Evolutionary conservation across 2,888 invertebrate species (phyloP).

Genomic region (Eristalinus sepulchralis): DNA sequence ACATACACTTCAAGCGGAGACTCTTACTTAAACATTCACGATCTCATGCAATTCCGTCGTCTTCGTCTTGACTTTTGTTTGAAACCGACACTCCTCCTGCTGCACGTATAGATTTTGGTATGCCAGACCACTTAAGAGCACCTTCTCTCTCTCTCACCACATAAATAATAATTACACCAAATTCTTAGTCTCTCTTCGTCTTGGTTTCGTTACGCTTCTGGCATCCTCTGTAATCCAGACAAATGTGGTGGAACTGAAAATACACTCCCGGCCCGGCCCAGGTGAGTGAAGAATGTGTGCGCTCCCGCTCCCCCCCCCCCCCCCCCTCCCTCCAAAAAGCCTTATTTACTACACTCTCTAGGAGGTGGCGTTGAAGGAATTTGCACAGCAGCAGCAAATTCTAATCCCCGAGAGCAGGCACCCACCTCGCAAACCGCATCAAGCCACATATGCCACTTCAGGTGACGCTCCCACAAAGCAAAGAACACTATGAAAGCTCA

Average conservation of each 20-base stretch:
- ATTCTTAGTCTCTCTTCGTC: constrained; percentile 15
- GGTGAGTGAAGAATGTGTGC: neutral
- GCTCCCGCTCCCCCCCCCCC: too few relatives aligned
- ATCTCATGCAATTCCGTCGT: neutral
- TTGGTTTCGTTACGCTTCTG: neutral
- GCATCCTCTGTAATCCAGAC: constrained; percentile 26
- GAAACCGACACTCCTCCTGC: neutral
- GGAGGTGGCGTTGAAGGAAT: neutral
- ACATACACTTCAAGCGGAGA: neutral
- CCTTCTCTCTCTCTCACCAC: neutral
- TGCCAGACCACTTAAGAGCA: constrained; percentile 55
- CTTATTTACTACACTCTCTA: neutral
- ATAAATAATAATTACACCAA: constrained; percentile 64
- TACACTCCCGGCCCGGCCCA: neutral
- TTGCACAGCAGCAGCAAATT: constrained; percentile 4
- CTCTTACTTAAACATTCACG: neutral
- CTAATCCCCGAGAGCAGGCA: constrained; percentile 38
- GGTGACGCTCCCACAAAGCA: constrained; percentile 54
- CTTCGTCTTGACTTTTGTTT: constrained; percentile 42
- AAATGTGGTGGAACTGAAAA: constrained; percentile 25
- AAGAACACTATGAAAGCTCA: constrained; percentile 64
- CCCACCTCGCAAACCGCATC: constrained; percentile 47
- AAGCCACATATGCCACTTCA: constrained; percentile 66
- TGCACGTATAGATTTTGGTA: constrained; percentile 31
- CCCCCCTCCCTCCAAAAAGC: too few relatives aligned